phyloP scores from a whole-genome alignment of 1,140 invertebrate genomes.

The Leguminivora glycinivorella region DNA sequence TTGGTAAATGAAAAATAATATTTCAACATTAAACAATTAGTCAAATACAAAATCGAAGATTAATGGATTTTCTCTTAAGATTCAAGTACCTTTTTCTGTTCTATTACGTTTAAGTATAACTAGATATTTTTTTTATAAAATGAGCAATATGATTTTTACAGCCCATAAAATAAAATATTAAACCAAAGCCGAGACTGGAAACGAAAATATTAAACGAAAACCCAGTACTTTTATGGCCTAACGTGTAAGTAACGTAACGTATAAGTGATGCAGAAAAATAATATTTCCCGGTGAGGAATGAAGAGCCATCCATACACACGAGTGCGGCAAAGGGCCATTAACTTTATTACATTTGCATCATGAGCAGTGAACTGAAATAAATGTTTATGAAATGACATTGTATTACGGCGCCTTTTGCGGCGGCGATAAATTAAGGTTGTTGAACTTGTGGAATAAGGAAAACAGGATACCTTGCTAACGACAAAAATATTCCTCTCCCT shows the following conservation, averaged over 20 bases:
- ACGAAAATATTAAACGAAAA: not conserved
- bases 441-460: slow-evolving; percentile 2
- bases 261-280: slow-evolving; percentile 29
- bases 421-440: slow-evolving; percentile 17
- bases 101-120: no score
- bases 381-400: slow-evolving; percentile 53
- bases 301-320: slow-evolving; percentile 46
- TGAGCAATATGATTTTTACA: slow-evolving; percentile 35
- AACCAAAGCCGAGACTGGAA: not conserved
- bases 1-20: no score
- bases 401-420: slow-evolving; percentile 20
- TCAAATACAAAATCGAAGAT: no score
- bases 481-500: no score
- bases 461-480: no score
- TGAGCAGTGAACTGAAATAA: slow-evolving; percentile 51
- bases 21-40: no score
- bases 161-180: not conserved
- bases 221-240: not conserved
- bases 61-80: no score
- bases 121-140: slow-evolving; percentile 12
- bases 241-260: slow-evolving; percentile 13
- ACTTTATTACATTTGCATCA: slow-evolving; percentile 63
- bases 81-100: no score
- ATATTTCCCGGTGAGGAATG: slow-evolving; percentile 49
- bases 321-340: slow-evolving; percentile 49